Evolutionary conservation across 2,797 vertebrate genomes (phyloP).

Genomic region (Allobates femoralis): DNA sequence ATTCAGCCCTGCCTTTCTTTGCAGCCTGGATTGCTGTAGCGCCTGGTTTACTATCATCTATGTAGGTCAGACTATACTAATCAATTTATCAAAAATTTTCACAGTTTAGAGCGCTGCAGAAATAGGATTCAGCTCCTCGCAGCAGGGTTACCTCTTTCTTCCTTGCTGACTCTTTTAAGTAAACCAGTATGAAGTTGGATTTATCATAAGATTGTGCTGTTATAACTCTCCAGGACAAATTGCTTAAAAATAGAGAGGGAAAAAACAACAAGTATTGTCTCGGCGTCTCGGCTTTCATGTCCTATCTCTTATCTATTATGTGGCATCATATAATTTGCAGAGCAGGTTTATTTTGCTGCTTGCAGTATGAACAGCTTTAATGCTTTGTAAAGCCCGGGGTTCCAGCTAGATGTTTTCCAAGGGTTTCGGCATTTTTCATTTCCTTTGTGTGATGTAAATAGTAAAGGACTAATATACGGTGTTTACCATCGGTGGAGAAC

Average conservation of each 20-base stretch:
- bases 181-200: constrained; percentile 50
- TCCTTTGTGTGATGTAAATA: background rate
- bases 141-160: constrained; percentile 57
- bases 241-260: constrained; percentile 46
- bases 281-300: constrained; percentile 40
- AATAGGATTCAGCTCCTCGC: constrained; percentile 44
- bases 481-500: background rate
- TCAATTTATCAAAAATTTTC: constrained; percentile 61
- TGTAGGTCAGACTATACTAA: constrained; percentile 57
- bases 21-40: background rate
- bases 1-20: background rate
- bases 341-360: constrained; percentile 1
- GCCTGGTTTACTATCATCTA: constrained; percentile 37
- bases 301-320: constrained; percentile 30
- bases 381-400: background rate
- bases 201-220: constrained; percentile 57
- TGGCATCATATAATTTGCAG: constrained; percentile 9
- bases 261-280: constrained; percentile 42
- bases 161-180: constrained; percentile 50
- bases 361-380: constrained; percentile 11
- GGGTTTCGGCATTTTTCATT: background rate
- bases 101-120: constrained; percentile 42
- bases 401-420: background rate
- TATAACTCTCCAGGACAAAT: constrained; percentile 60
- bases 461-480: background rate